Evolutionary conservation across 2,113 vertebrate species (phyloP), one percentile per base, ranked within the genome.

Genomic region (Periophthalmus modestus): DNA sequence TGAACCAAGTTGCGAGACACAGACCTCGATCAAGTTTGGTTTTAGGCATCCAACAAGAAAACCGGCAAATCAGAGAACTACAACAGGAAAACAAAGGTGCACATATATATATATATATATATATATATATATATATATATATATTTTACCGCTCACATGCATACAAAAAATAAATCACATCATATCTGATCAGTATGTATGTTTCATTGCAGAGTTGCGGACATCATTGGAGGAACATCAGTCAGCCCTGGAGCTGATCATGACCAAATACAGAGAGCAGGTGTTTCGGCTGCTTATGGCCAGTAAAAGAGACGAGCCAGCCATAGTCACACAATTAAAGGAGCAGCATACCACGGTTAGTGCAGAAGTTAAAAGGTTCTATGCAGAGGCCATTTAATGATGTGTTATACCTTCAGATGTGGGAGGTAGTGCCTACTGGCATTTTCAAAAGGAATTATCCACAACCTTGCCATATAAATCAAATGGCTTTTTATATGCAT

Each of bases 11-110:
- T 54, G 98, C 97, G 57, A 94, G 97, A 84, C 98, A 99, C 88
- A 94, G 97, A 24, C 98, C 98, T 52, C 95, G 97, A 4, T 99
- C 97, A 66, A 96, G 96, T 0, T 93, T 99, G 74, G 97, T 98
- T 13, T 91, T 99, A 91, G 96, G 98, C 58, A 99, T 99, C 82
- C 98, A 99, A 75, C 98, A 99, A 84, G 98, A 99, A 87, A 99
- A 99, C 90, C 95, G 96, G 65, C 98, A 99, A 78, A 99, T 99
- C 72, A 89, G 97, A 80, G 96, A 98, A 71, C 39, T 99, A 18
- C 98, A 98, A 73, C 96, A 98, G 81, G 98, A 99, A 89, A 99
- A 99, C 88, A 99, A 96, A 96, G 98, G 98, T 96, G 23, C 24
- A 28, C 24, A 28, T 74, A 12, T 10, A n/a, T n/a, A n/a, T n/a